Conservation (phyloP, 2,797 vertebrate genomes). For the Heterohyrax brucei region DNA sequence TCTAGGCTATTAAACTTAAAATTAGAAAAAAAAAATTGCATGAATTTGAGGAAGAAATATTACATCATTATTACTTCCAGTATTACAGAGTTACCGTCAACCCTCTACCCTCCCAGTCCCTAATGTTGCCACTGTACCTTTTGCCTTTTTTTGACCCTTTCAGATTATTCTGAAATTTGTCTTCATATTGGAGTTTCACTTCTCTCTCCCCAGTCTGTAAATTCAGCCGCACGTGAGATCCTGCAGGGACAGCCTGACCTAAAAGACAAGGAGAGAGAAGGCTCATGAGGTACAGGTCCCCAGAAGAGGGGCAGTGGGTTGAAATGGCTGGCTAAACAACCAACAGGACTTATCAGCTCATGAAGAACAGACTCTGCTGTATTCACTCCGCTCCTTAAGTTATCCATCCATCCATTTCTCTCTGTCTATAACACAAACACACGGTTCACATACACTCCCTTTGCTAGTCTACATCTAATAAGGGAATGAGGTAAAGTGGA, state of each 20-base stretch:
- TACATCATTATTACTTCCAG: constrained; percentile 24
- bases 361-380: neutral
- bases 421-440: neutral
- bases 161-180: constrained; percentile 83
- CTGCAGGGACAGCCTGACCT: constrained; percentile 96
- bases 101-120: neutral
- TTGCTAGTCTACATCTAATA: neutral
- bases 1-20: constrained; percentile 71
- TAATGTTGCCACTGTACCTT: constrained; percentile 86
- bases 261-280: constrained; percentile 80
- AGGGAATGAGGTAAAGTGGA: neutral
- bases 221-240: constrained; percentile 95
- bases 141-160: constrained; percentile 86
- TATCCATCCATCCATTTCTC: neutral
- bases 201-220: constrained; percentile 96
- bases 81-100: constrained; percentile 62
- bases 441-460: neutral
- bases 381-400: neutral
- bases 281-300: neutral
- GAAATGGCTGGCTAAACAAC: neutral
- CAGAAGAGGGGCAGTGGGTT: neutral
- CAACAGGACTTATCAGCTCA: neutral
- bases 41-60: constrained; percentile 58
- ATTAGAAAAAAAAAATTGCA: neutral
- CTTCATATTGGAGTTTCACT: constrained; percentile 90